Percentiles rank a stretch among this genome's conserved stretches.
phyloP scores from a whole-genome alignment of 2,888 invertebrate species.

The Pyrgus malvae region DNA sequence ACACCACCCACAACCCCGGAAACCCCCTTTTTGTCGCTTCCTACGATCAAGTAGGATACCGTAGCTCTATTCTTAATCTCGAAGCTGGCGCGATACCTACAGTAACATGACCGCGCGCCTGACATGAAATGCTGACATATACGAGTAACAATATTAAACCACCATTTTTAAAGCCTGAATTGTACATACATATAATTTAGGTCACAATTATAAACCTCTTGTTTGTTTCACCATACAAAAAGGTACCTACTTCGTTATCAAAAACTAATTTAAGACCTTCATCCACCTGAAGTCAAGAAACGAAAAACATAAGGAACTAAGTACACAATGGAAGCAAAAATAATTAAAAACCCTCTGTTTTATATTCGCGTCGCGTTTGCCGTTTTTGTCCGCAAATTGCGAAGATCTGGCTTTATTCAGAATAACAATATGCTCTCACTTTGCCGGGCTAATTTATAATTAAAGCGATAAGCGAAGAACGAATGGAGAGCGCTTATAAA shows the following conservation, averaged over 20 bases:
- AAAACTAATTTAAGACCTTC: not conserved
- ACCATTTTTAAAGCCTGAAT: too few species aligned
- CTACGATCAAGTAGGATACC: too few species aligned
- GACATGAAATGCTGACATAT: too few species aligned
- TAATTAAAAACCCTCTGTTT: constrained; percentile 59
- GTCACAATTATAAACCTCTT: too few species aligned
- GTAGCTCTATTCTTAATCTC: too few species aligned
- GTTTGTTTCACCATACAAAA: too few species aligned
- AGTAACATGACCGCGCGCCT: too few species aligned
- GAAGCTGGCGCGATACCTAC: too few species aligned
- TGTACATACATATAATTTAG: too few species aligned
- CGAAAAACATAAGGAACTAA: constrained; percentile 26
- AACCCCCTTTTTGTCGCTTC: too few species aligned
- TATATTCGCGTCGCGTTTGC: constrained; percentile 53
- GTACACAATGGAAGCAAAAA: constrained; percentile 44
- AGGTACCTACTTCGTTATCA: not conserved
- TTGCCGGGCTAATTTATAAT: constrained; percentile 50
- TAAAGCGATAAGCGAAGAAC: constrained; percentile 45
- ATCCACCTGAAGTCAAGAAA: constrained; percentile 8
- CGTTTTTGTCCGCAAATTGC: constrained; percentile 61
- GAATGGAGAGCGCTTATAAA: not conserved
- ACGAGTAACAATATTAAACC: too few species aligned
- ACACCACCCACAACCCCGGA: too few species aligned
- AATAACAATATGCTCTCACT: constrained; percentile 45
- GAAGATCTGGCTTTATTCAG: constrained; percentile 51